phyloP scores from a whole-genome alignment of 2,113 vertebrate genomes.

The Malurus melanocephalus region DNA sequence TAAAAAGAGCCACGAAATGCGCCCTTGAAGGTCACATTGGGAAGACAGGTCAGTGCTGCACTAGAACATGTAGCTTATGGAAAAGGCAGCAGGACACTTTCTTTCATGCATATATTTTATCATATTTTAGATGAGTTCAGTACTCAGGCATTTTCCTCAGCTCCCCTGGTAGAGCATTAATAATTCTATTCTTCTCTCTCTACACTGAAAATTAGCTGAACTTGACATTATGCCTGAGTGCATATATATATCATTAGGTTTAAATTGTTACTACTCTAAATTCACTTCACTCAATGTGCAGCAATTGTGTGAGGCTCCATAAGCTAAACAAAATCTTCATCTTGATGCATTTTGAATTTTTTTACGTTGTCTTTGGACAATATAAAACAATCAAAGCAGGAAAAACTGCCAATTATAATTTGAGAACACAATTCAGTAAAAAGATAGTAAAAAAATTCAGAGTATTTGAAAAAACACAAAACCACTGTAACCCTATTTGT shows the following conservation, averaged over 20 bases:
- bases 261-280: not conserved
- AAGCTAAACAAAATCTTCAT: not conserved
- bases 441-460: not conserved
- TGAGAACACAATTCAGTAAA: not conserved
- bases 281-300: not conserved
- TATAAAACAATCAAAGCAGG: not conserved
- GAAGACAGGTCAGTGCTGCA: not conserved
- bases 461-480: not conserved
- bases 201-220: not conserved
- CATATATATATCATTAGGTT: not conserved
- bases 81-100: not conserved
- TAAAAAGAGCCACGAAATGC: not conserved
- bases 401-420: not conserved
- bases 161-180: not conserved
- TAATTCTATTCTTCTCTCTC: not conserved
- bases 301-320: not conserved
- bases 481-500: not conserved
- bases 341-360: not conserved
- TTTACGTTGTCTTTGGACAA: not conserved
- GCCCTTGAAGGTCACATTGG: not conserved
- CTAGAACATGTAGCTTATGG: not conserved
- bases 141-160: not conserved
- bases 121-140: not conserved
- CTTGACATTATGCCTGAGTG: not conserved
- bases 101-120: not conserved